These are phyloP conservation scores for Cosmia trapezina DNA, from an alignment of 2,888 invertebrate genomes.

Conservation along the genomic window DNA sequence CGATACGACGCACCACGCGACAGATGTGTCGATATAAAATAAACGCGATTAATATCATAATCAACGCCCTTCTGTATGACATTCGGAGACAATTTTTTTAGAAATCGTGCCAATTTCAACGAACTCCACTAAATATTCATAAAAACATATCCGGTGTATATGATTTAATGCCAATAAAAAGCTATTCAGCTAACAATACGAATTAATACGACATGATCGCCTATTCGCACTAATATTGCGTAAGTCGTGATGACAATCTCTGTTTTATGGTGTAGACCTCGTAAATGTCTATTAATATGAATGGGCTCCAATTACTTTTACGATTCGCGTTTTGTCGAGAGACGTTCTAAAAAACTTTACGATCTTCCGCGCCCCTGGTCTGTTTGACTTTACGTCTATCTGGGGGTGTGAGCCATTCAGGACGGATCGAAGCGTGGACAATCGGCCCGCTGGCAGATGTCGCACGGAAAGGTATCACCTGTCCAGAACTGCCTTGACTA, in stretches of 20 bases:
- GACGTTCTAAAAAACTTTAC: slow-evolving; percentile 88
- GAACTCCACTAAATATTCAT: slow-evolving; percentile 71
- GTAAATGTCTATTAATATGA: slow-evolving; percentile 91
- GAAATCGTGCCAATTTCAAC: slow-evolving; percentile 74
- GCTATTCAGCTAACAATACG: slow-evolving; percentile 82
- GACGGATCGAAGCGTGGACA: slow-evolving; percentile 76
- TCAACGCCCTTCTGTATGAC: slow-evolving; percentile 53
- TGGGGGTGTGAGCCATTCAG: slow-evolving; percentile 76
- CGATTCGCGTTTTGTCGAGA: slow-evolving; percentile 89
- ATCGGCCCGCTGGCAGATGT: slow-evolving; percentile 81
- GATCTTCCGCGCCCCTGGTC: slow-evolving; percentile 84
- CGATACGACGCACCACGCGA: slow-evolving; percentile 62
- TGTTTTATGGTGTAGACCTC: slow-evolving; percentile 88
- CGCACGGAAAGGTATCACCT: slow-evolving; percentile 76
- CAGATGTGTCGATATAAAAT: slow-evolving; percentile 71
- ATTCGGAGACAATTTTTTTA: slow-evolving; percentile 49
- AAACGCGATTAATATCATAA: slow-evolving; percentile 69
- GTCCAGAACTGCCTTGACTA: slow-evolving; percentile 61
- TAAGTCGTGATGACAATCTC: slow-evolving; percentile 89
- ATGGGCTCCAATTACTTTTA: slow-evolving; percentile 91
- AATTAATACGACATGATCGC: slow-evolving; percentile 82
- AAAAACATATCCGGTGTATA: slow-evolving; percentile 77
- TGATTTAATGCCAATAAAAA: slow-evolving; percentile 83
- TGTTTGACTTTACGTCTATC: slow-evolving; percentile 81
- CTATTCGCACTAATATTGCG: slow-evolving; percentile 80